Conservation (phyloP, 1,140 invertebrate genomes). For the Drosophila ironensis region DNA sequence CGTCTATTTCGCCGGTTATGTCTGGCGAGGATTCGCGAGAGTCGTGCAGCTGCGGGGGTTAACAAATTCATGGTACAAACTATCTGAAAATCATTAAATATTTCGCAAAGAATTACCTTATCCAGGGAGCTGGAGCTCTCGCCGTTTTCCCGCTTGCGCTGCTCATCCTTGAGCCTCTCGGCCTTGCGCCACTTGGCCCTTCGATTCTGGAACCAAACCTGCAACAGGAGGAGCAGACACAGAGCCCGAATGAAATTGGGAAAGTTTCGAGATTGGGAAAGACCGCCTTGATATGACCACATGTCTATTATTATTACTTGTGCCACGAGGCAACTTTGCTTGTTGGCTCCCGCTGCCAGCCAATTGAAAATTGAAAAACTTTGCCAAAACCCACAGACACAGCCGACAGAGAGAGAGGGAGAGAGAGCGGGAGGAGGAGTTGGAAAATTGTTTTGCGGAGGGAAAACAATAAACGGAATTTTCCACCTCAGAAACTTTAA, state of each 20-base stretch:
- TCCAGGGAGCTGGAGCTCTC: conserved; percentile 84
- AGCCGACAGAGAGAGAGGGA: neutral
- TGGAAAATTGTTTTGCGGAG: too few species aligned
- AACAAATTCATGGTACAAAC: neutral
- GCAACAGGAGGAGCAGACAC: conserved; percentile 2
- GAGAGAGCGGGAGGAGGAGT: neutral
- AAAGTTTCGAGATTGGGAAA: conserved; percentile 63
- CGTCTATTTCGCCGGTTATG: conserved; percentile 80
- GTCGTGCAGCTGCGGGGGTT: conserved; percentile 58
- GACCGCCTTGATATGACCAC: conserved; percentile 55
- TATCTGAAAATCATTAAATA: too few species aligned
- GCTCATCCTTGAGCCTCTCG: conserved; percentile 94
- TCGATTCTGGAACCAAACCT: conserved; percentile 98
- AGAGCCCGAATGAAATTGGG: conserved; percentile 13
- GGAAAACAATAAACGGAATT: conserved; percentile 76
- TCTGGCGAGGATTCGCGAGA: conserved; percentile 81
- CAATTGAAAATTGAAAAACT: conserved; percentile 78
- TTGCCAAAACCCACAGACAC: conserved; percentile 29
- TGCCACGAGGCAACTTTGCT: conserved; percentile 29
- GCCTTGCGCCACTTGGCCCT: conserved; percentile 97
- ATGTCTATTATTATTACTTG: conserved; percentile 55
- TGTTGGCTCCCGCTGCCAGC: conserved; percentile 45
- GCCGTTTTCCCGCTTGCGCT: conserved; percentile 90
- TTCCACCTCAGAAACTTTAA: conserved; percentile 81
- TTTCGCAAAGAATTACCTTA: conserved; percentile 49